Base-by-base conservation (phyloP, 2,888 invertebrate genomes). In the Nymphalis urticae region DNA sequence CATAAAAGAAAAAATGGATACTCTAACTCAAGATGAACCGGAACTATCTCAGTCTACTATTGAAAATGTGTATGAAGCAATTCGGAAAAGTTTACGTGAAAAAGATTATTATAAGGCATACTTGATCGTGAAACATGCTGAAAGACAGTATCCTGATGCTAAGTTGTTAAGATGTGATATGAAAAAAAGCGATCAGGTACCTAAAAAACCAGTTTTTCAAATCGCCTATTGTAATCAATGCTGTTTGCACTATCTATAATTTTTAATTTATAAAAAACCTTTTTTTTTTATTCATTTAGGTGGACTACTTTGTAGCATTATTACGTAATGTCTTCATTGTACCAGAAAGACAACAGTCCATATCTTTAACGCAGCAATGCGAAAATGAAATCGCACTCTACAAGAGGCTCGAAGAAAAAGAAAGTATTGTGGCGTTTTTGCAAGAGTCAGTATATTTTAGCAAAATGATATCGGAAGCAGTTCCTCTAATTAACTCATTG, bases 351-450 rank as follows among this genome's bases (percentile, higher is more conserved):
- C 76, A 82, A 5, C 79, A 85, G 60, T 87, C 87, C 2, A 71
- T 85, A 60, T 86, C 87, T 2, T 70, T 86, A 47, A 85, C 87
- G 1, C 86, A 91, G 72, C 87, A 90, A 71, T 90, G 90, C 66
- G 91, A 91, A 73, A 93, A 88, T 76, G 87, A 89, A 72, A 76
- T 92, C 32, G 89, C 88, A 0, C 76, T 92, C 59, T 88, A 90
- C 76, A 94, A 94, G 76, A 89, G 94, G 72, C 82, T 95, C 63
- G 93, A 93, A 70, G 93, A 93, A 64, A 94, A 94, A 81, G 95
- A 95, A 73, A 93, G 88, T 71, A 90, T 95, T 6, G 95, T 97
- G 0, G 94, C 95, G 62, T 97, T 96, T 81, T 90, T 97, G 0
- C 94, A 95, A 87, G 96, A 94, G 76, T 93, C 93, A 0, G 92